Evolutionary conservation across 2,113 vertebrate species (phyloP), one percentile per base, ranked within the genome.

Genomic region (Daubentonia madagascariensis): DNA sequence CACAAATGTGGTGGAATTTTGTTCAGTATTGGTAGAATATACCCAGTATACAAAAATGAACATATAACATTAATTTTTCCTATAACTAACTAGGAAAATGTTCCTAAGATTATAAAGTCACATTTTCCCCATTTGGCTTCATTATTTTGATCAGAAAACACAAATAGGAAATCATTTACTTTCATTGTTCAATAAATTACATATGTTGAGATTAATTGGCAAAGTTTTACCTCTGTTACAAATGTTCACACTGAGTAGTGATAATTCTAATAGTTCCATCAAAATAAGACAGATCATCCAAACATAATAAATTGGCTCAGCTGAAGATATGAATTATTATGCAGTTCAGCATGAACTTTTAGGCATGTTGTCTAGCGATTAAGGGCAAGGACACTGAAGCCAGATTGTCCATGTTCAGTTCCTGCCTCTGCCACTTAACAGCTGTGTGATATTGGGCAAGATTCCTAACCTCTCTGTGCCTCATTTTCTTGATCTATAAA

Each of bases 1-100:
- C 97, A 98, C 98, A 98, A 98, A 97, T 97, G 96, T 96, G 95
- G 93, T 98, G 35, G 96, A 98, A 98, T 98, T 98, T 97, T 97
- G 80, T 98, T 98, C 95, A 97, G 89, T 98, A 91, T 83, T 98
- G 50, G 67, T 98, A 43, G 70, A 6, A 23, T 67, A 94, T 54
- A 95, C 68, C 65, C 65, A 32, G 85, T 96, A 95, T 80, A 23
- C 35, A 95, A 43, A 79, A 86, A 52, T 67, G 18, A 94, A 90
- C 57, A 65, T 85, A 63, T n/a, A 23, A 32, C 25, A 63, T 23
- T 80, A 37, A 68, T 89, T 96, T n/a, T n/a, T n/a, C n/a, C n/a
- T n/a, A n/a, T n/a, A n/a, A n/a, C n/a, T 86, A 78, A n/a, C 28
- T 50, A 94, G 12, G 25, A 96, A 96, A 96, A 90, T 48, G 1